phyloP scores from a whole-genome alignment of 2,797 vertebrate species.

The Aphelocoma californica region DNA sequence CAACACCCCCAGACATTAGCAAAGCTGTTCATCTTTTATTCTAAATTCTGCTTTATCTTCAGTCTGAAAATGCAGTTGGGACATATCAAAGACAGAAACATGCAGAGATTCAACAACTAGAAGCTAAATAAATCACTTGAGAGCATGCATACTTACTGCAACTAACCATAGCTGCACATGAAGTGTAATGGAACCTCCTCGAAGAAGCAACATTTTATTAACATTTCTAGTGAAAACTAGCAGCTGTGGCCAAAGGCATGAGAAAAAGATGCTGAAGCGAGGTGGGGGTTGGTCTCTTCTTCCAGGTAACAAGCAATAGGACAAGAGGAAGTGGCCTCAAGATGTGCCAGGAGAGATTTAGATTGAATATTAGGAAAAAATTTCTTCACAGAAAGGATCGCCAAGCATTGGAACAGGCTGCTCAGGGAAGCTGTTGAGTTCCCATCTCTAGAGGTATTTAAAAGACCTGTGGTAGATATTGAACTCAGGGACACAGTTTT shows the following conservation, averaged over 20 bases:
- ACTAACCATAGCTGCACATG: not conserved
- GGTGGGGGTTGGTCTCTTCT: not conserved
- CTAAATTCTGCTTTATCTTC: not conserved
- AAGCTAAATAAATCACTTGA: not conserved
- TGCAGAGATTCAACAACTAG: not conserved
- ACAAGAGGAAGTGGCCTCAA: not conserved
- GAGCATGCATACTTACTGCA: not conserved
- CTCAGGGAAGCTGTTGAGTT: not conserved
- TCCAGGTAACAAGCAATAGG: not conserved
- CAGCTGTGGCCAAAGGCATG: not conserved
- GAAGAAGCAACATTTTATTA: not conserved
- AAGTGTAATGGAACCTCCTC: not conserved
- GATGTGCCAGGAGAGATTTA: not conserved
- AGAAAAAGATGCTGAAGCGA: not conserved
- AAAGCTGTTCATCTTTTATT: not conserved
- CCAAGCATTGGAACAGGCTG: not conserved
- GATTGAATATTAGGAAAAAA: not conserved
- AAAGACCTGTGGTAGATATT: rapidly evolving
- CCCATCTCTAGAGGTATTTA: not conserved
- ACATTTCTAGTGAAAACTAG: not conserved
- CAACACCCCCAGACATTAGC: not conserved
- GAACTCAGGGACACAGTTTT: not conserved
- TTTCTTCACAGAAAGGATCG: not conserved
- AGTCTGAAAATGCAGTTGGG: not conserved
- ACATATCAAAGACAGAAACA: not conserved